Base-by-base conservation (phyloP, 2,113 vertebrate genomes). In the Pyxicephalus adspersus region DNA sequence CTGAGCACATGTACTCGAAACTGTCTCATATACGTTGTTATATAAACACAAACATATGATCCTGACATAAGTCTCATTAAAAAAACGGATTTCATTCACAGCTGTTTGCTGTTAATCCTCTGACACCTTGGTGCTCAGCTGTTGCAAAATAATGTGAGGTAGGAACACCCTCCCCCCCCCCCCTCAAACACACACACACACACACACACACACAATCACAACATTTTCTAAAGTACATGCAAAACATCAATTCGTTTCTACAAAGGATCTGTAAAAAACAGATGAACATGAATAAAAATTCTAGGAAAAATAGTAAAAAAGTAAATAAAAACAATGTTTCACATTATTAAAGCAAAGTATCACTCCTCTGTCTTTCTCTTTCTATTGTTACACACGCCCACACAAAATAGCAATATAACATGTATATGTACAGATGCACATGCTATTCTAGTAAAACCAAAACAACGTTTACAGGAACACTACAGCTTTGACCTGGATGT, bases 21-120 rank as follows among this genome's bases (percentile, higher is more conserved):
- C 13, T 22, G 22, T n/a, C n/a, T n/a, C 55, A 58, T 58, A 58
- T 20, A 58, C 5, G 9, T 38, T 5, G 5, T 5, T 58, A 58
- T 22, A 60, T 60, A 60, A 61, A 61, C 22, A 25, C 8, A 26
- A 25, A 61, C 7, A 61, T 25, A 55, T 16, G 15, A 25, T 26
- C 22, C 23, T 9, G 8, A 31, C 71, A 74, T 58, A 34, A 58
- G 22, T 29, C 71, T 58, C 28, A 60, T 52, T 55, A 23, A 20
- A 74, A 51, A 55, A 54, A 74, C 71, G 22, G 71, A 16, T 6
- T 23, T 85, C 77, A 68, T 83, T 23, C 2, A 0, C 8, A 77
- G 18, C 76, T 34, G 83, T 78, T 50, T 0, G 52, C 22, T n/a
- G 17, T 64, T 77, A 83, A 28, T 70, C 68, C 50, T 51, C 50